phyloP scores from a whole-genome alignment of 1,140 invertebrate genomes.

The Spodoptera frugiperda region DNA sequence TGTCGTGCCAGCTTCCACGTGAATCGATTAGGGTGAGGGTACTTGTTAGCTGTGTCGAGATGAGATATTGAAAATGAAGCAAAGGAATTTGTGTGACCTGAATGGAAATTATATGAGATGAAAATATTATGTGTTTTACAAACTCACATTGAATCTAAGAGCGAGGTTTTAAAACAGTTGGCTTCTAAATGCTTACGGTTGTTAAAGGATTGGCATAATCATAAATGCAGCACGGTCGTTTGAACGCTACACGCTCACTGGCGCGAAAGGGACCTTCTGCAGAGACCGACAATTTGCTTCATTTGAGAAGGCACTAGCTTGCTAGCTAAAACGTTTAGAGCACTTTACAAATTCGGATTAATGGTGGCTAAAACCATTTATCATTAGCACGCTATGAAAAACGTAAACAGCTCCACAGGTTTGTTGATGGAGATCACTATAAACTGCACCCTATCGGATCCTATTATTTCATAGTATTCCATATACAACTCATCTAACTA shows the following conservation, averaged over 20 bases:
- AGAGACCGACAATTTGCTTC: background rate
- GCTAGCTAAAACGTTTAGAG: background rate
- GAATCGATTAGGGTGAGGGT: conserved; percentile 21
- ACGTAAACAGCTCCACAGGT: background rate
- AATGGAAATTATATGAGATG: background rate
- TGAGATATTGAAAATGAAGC: background rate
- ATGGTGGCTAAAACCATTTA: background rate
- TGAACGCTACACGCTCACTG: background rate
- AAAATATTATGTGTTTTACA: too few relatives aligned
- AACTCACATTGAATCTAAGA: too few relatives aligned
- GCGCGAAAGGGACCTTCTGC: background rate
- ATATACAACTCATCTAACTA: too few relatives aligned
- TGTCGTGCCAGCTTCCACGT: conserved; percentile 1
- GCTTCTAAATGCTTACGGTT: background rate
- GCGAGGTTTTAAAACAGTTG: too few relatives aligned
- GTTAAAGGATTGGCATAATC: background rate
- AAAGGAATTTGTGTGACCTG: background rate
- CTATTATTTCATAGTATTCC: too few relatives aligned
- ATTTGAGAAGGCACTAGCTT: background rate
- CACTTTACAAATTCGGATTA: background rate
- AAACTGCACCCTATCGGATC: too few relatives aligned
- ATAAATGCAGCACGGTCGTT: background rate
- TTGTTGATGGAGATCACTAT: background rate
- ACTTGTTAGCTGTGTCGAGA: conserved; percentile 6
- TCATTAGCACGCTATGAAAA: background rate